phyloP scores from a whole-genome alignment of 1,140 invertebrate species.

The Battus philenor region DNA sequence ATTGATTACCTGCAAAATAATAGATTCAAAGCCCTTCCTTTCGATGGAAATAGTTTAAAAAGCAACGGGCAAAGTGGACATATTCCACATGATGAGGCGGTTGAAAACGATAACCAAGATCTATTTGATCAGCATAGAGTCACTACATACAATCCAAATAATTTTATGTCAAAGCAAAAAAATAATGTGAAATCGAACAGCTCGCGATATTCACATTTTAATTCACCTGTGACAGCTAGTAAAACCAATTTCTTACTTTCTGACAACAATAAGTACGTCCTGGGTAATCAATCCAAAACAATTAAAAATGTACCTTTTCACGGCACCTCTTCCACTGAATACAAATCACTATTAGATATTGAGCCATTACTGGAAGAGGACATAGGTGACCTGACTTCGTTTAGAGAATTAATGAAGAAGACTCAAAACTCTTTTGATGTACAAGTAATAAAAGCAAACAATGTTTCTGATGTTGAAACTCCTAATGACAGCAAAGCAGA shows the following conservation, averaged over 20 bases:
- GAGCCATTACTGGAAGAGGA: conserved; percentile 76
- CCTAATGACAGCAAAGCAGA: conserved; percentile 52
- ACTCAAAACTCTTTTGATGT: conserved; percentile 73
- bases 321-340: conserved; percentile 67
- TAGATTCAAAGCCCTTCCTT: conserved; percentile 64
- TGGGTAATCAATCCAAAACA: conserved; percentile 31
- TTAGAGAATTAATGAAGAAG: conserved; percentile 71
- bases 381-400: conserved; percentile 66
- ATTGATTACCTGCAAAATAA: conserved; percentile 65
- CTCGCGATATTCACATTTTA: conserved; percentile 50
- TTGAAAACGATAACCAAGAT: conserved; percentile 69
- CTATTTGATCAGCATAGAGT: conserved; percentile 67
- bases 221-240: conserved; percentile 38
- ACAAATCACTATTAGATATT: conserved; percentile 70
- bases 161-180: conserved; percentile 48
- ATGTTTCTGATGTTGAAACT: conserved; percentile 25
- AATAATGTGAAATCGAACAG: conserved; percentile 45
- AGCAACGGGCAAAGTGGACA: conserved; percentile 63
- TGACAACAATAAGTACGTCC: conserved; percentile 27
- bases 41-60: conserved; percentile 65
- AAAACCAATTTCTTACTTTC: conserved; percentile 31
- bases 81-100: conserved; percentile 59
- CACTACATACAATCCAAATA: conserved; percentile 70
- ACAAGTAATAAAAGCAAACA: conserved; percentile 74
- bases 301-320: conserved; percentile 30